phyloP scores from a whole-genome alignment of 2,113 vertebrate genomes.

The Notechis scutatus region DNA sequence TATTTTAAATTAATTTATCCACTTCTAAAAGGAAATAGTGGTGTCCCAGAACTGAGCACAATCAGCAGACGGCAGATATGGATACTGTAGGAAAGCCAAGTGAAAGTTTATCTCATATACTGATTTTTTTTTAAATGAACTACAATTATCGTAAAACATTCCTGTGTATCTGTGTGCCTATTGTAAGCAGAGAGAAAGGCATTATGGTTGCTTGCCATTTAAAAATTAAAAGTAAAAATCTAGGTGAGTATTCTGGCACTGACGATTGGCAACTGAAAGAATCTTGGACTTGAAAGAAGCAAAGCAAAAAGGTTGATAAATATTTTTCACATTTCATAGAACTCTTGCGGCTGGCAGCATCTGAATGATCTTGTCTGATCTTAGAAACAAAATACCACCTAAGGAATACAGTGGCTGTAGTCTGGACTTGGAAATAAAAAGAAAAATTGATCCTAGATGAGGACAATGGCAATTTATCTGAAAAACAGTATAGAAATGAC shows the following conservation, averaged over 20 bases:
- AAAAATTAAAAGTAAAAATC: background rate
- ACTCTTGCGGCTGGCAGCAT: background rate
- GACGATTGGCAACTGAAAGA: background rate
- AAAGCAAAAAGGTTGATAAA: background rate
- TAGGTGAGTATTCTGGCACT: background rate
- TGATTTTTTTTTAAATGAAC: background rate
- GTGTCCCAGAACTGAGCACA: background rate
- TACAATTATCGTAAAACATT: background rate
- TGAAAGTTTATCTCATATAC: background rate
- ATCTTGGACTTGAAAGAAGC: background rate
- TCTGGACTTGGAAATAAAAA: background rate
- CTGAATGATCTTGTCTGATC: background rate
- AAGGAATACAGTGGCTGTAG: background rate
- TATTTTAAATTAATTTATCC: background rate
- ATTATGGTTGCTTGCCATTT: background rate
- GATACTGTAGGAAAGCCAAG: background rate
- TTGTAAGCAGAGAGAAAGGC: background rate
- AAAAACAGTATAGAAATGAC: background rate
- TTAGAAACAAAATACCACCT: background rate
- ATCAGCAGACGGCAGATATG: background rate
- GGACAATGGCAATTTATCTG: background rate
- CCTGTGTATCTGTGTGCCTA: background rate
- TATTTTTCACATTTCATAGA: background rate
- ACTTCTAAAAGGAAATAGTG: background rate
- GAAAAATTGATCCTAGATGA: background rate